Conservation (phyloP, 2,113 vertebrate species). For the Callipepla californica region DNA sequence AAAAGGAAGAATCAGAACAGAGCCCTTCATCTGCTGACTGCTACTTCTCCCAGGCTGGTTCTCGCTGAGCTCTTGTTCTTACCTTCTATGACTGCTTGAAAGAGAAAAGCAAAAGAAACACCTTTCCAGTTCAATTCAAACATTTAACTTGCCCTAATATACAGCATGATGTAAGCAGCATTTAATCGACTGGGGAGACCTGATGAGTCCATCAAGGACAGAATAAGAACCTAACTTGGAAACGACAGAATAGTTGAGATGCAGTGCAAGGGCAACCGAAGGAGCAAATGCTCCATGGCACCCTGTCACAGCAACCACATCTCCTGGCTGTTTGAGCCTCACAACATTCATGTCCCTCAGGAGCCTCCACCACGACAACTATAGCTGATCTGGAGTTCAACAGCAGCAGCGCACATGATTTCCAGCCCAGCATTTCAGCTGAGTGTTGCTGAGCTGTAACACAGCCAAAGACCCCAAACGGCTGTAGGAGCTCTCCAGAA, state of each 20-base stretch:
- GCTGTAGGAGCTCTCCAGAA: not conserved
- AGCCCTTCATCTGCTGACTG: not conserved
- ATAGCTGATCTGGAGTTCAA: not conserved
- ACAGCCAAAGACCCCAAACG: not conserved
- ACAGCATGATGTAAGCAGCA: not conserved
- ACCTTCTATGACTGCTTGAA: not conserved
- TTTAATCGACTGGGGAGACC: not conserved
- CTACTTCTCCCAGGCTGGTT: not conserved
- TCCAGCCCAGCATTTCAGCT: not conserved
- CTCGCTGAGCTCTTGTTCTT: not conserved
- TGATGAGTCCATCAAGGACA: not conserved
- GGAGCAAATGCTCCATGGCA: not conserved
- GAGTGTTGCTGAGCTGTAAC: accelerated
- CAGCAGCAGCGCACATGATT: accelerated
- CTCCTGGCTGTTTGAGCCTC: not conserved
- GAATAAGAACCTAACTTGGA: not conserved
- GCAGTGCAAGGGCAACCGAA: not conserved
- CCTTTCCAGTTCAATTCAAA: not conserved
- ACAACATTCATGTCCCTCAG: not conserved
- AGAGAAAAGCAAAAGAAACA: not conserved
- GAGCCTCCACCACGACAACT: not conserved
- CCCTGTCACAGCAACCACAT: not conserved
- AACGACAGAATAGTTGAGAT: not conserved
- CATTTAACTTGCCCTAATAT: not conserved
- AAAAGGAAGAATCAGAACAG: not conserved